Conservation (phyloP, 2,797 vertebrate genomes). For the Oreochromis mossambicus region DNA sequence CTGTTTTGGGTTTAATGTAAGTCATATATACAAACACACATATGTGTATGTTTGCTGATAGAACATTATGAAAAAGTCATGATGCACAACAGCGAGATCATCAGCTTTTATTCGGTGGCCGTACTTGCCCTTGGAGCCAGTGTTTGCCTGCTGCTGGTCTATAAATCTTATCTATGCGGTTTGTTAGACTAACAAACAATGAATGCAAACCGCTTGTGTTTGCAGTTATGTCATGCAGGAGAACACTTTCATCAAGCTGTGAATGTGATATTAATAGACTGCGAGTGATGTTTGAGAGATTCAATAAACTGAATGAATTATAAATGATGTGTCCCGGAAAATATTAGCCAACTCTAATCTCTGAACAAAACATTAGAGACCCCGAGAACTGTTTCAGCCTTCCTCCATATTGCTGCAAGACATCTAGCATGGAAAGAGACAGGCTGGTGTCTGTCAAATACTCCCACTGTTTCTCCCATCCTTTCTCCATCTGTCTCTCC, state of each 20-base stretch:
- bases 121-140: not conserved
- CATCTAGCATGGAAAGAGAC: not conserved
- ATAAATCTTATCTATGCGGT: not conserved
- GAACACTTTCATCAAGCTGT: not conserved
- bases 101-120: not conserved
- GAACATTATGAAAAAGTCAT: not conserved
- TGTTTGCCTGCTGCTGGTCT: not conserved
- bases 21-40: not conserved
- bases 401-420: not conserved
- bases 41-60: too few species aligned
- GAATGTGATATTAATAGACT: conserved; percentile 34
- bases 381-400: not conserved
- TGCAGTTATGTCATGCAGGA: not conserved
- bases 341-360: conserved; percentile 21
- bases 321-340: conserved; percentile 47
- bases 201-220: not conserved
- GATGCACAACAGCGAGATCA: not conserved
- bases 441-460: conserved; percentile 5
- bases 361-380: conserved; percentile 33
- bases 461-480: not conserved
- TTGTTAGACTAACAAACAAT: not conserved
- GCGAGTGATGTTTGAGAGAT: conserved; percentile 32
- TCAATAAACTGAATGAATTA: conserved; percentile 47
- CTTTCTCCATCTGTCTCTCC: not conserved
- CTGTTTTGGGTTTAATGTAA: not conserved